Evolutionary conservation across 2,888 invertebrate genomes (phyloP).

Genomic region (Leptogaster cylindrica): DNA sequence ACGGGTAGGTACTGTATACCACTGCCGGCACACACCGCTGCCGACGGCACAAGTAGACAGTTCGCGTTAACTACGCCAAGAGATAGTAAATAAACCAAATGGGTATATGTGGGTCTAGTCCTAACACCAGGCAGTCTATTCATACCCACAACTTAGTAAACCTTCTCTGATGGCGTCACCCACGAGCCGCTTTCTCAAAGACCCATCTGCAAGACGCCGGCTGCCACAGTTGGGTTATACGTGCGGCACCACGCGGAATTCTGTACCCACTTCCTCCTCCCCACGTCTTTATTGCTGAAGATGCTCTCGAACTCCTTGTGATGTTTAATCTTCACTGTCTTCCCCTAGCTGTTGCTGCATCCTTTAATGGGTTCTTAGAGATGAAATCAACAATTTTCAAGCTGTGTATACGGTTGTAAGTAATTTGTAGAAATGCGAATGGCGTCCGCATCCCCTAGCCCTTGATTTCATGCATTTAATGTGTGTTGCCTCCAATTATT

Average conservation of each 20-base stretch:
- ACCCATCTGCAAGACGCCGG: conserved; percentile 16
- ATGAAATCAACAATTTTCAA: conserved; percentile 38
- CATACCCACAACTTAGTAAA: conserved; percentile 37
- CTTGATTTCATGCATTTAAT: background rate
- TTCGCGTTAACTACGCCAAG: conserved; percentile 1
- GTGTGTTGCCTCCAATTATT: conserved; percentile 24
- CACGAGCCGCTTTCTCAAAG: background rate
- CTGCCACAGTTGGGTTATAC: conserved; percentile 19
- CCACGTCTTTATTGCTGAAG: conserved; percentile 8
- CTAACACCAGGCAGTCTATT: conserved; percentile 33
- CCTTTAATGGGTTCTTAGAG: conserved; percentile 38
- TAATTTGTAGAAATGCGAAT: conserved; percentile 31
- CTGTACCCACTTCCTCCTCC: conserved; percentile 8
- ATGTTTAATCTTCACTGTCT: conserved; percentile 39
- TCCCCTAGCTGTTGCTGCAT: conserved; percentile 36
- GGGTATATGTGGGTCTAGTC: conserved; percentile 5
- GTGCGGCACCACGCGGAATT: conserved; percentile 6
- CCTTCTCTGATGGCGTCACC: background rate
- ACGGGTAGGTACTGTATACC: background rate
- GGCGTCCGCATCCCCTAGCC: background rate
- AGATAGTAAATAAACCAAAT: background rate
- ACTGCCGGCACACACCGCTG: background rate
- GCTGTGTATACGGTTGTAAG: conserved; percentile 25
- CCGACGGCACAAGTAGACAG: background rate
- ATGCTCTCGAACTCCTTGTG: conserved; percentile 25